Base-by-base conservation (phyloP, 2,888 invertebrate genomes). In the Campoplex nolae region DNA sequence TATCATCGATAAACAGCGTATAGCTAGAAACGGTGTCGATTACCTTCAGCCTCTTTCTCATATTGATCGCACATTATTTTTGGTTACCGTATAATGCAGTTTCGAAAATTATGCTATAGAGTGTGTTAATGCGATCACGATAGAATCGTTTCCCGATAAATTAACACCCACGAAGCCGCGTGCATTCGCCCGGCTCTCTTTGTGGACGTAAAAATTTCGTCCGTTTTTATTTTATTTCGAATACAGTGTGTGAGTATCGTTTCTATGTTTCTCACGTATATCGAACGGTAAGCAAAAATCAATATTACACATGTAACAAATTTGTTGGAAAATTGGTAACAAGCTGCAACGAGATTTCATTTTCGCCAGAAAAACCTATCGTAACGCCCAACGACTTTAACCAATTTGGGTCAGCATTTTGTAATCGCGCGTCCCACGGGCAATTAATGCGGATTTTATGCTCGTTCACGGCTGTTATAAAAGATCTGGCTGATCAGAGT, bases 191-290 rank as follows among this genome's bases (percentile, higher is more conserved):
- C 16, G 32, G 32, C 32, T 62, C 32, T n/a, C 62, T 62, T 16
- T 32, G 32, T 62, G 32, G 16, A 32, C 13, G 13, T 62, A 13
- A 62, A 68, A n/a, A 68, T 68, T 68, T 32, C 4, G 23, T 11
- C 11, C n/a, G 23, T 42, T 56, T 56, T 74, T 23, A 74, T 58
- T 74, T 23, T 42, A 38, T 74, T 74, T 56, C 23, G 42, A 58
- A 51, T 56, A 7, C n/a, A 74, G n/a, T 9, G 35, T 6, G 9
- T 18, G 51, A 8, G 32, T 0, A 18, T 16, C 71, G 32, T n/a
- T 32, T 18, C 9, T 3, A 35, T 32, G 35, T 73, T 51, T 35
- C 35, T 28, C 45, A 38, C 6, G 28, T 13, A 23, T 13, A 16
- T 28, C 8, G 32, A 51, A 32, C 16, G 28, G 2, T 51, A 73